phyloP scores from a whole-genome alignment of 2,113 vertebrate genomes.

The Felis chaus region DNA sequence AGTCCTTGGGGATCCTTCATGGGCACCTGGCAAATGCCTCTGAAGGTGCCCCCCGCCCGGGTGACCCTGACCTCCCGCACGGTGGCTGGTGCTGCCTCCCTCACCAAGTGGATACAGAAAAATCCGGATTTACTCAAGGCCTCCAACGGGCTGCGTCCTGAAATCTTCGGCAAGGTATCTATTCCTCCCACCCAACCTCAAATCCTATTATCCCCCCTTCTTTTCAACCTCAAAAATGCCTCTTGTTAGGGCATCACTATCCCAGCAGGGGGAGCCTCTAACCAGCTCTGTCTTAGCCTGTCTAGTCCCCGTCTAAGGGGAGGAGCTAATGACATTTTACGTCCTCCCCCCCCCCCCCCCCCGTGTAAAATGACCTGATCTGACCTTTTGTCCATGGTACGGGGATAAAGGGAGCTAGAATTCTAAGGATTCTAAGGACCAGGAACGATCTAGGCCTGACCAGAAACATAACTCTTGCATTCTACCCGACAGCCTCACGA shows the following conservation, averaged over 20 bases:
- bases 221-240: not conserved
- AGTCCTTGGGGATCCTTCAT: conserved; percentile 84
- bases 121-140: conserved; percentile 69
- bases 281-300: not conserved
- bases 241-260: not conserved
- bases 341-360: too few species aligned
- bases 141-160: conserved; percentile 78
- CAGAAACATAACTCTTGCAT: not conserved
- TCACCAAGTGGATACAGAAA: conserved; percentile 68
- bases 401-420: not conserved
- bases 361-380: not conserved
- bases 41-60: conserved; percentile 79
- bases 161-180: conserved; percentile 80
- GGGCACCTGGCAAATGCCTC: conserved; percentile 84
- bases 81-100: conserved; percentile 23
- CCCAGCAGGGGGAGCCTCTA: conserved; percentile 2
- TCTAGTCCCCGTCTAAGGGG: not conserved
- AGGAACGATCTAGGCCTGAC: not conserved
- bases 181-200: not conserved
- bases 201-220: not conserved
- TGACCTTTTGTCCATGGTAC: not conserved
- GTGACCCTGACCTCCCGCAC: conserved; percentile 78
- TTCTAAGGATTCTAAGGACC: not conserved
- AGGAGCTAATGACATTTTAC: not conserved
- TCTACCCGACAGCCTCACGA: conserved; percentile 33